phyloP scores from a whole-genome alignment of 2,113 vertebrate species.

The Dermatemys mawii region DNA sequence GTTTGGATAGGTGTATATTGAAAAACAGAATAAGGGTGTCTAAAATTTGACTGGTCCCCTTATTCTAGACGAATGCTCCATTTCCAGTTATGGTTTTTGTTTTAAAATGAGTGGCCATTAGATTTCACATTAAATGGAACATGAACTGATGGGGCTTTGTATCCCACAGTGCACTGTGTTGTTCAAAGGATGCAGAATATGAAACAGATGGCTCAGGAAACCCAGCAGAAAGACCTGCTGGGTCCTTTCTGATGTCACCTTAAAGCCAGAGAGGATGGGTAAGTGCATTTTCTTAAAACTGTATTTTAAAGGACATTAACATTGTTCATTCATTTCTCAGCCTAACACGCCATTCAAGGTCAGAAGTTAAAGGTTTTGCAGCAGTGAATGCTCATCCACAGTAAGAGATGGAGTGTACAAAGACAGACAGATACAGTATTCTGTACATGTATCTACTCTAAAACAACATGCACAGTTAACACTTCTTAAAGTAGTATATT shows the following conservation, averaged over 20 bases:
- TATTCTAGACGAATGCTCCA: background rate
- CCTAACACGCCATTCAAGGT: background rate
- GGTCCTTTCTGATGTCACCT: conserved; percentile 53
- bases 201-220: conserved; percentile 54
- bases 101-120: conserved; percentile 30
- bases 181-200: conserved; percentile 18
- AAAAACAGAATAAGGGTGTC: background rate
- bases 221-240: conserved; percentile 48
- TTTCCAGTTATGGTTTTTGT: background rate
- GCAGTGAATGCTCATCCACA: background rate
- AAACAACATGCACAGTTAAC: background rate
- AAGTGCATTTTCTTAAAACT: background rate
- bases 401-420: background rate
- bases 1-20: background rate
- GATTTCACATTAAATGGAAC: conserved; percentile 18
- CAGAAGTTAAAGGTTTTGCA: background rate
- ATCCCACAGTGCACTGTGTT: conserved; percentile 9
- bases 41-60: background rate
- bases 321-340: conserved; percentile 43
- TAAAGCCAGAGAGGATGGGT: conserved; percentile 31
- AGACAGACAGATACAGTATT: background rate
- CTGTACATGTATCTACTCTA: background rate
- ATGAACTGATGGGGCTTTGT: background rate
- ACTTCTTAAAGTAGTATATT: background rate
- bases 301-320: background rate